phyloP scores from a whole-genome alignment of 2,113 vertebrate genomes.

The Edolisoma coerulescens region DNA sequence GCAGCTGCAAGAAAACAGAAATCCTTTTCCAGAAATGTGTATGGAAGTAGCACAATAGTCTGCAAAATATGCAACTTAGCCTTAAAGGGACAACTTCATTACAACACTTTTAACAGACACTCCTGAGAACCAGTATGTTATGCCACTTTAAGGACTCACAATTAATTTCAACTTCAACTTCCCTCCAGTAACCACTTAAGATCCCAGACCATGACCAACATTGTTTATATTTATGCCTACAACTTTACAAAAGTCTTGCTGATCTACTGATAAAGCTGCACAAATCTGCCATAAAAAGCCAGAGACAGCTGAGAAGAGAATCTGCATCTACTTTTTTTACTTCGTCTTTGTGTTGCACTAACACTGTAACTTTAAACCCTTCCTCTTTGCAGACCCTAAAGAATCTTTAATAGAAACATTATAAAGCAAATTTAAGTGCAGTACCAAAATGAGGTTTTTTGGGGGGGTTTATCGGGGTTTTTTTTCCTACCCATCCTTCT shows the following conservation, averaged over 20 bases:
- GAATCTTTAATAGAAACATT: background rate
- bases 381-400: background rate
- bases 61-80: background rate
- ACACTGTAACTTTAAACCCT: background rate
- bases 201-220: background rate
- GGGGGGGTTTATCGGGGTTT: fast-evolving
- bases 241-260: background rate
- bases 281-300: background rate
- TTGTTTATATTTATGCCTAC: background rate
- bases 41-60: background rate
- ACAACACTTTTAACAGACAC: background rate
- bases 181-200: background rate
- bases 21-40: background rate
- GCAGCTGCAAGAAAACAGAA: background rate
- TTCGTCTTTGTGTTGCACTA: background rate
- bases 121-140: background rate
- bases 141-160: background rate
- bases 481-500: background rate
- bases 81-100: background rate
- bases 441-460: background rate
- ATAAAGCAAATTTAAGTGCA: background rate
- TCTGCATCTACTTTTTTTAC: background rate
- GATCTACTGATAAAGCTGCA: background rate
- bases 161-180: background rate
- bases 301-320: background rate